Percentiles rank a stretch among this genome's conserved stretches.
Conservation (phyloP, 2,113 vertebrate species). For the Mormyrus lacerda region DNA sequence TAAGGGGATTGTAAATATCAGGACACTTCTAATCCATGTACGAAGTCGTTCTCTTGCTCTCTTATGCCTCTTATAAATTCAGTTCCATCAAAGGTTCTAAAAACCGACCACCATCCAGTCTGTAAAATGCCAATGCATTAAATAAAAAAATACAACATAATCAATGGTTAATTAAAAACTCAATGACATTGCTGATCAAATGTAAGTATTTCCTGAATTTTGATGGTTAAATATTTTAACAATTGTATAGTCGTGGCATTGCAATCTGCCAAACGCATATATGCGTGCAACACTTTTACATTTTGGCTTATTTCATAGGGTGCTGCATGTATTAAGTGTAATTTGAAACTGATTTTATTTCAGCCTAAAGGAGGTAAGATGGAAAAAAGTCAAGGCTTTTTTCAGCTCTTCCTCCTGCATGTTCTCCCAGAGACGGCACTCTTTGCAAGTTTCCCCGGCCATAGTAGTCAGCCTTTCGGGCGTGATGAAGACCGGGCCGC, state of each 20-base stretch:
- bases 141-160: background rate
- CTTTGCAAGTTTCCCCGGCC: background rate
- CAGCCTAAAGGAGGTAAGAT: background rate
- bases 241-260: background rate
- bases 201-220: background rate
- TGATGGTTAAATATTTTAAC: background rate
- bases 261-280: background rate
- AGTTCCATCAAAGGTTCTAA: background rate
- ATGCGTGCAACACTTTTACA: too few species aligned
- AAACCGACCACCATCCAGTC: background rate
- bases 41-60: background rate
- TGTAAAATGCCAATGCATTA: background rate
- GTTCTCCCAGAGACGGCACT: background rate
- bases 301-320: background rate
- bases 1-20: background rate
- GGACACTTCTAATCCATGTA: background rate
- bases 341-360: background rate
- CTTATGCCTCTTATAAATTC: background rate
- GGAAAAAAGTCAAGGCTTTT: background rate
- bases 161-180: background rate
- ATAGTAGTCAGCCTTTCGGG: background rate
- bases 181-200: background rate
- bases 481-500: background rate
- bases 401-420: background rate
- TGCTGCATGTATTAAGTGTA: background rate